Conservation (phyloP, 2,797 vertebrate genomes). For the Adelosebastes latens region DNA sequence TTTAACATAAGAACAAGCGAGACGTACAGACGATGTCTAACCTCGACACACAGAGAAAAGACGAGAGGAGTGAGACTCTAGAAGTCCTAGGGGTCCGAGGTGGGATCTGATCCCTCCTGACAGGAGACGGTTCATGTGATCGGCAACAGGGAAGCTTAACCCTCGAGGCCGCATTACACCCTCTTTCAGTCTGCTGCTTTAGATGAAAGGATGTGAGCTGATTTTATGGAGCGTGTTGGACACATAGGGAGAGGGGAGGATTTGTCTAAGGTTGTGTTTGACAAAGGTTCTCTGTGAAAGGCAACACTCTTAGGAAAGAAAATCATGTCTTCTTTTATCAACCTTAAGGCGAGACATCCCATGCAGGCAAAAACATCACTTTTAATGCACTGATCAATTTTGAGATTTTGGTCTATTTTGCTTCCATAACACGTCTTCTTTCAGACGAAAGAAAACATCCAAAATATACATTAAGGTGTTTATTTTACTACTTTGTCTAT, state of each 20-base stretch:
- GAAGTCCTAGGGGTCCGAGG: conserved; percentile 38
- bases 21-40: conserved; percentile 5
- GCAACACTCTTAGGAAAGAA: background rate
- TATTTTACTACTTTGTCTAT: too few relatives aligned
- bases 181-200: conserved; percentile 71
- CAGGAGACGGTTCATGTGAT: conserved; percentile 78
- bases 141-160: conserved; percentile 67
- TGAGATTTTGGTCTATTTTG: too few relatives aligned
- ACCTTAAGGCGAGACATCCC: background rate
- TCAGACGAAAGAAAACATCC: too few relatives aligned
- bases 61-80: conserved; percentile 15
- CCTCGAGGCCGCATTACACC: conserved; percentile 63
- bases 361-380: too few relatives aligned
- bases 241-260: conserved; percentile 15
- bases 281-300: conserved; percentile 6
- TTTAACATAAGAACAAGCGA: background rate
- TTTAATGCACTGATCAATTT: too few relatives aligned
- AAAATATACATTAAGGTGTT: too few relatives aligned
- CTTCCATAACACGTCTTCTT: too few relatives aligned
- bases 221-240: conserved; percentile 55
- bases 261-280: conserved; percentile 37
- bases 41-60: conserved; percentile 25
- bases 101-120: conserved; percentile 70
- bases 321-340: background rate
- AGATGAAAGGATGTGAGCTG: conserved; percentile 70